A percentile compares a stretch with the other conserved stretches of the same genome.
Conservation (phyloP, 2,113 vertebrate species). For the Genyomyrus donnyi region DNA sequence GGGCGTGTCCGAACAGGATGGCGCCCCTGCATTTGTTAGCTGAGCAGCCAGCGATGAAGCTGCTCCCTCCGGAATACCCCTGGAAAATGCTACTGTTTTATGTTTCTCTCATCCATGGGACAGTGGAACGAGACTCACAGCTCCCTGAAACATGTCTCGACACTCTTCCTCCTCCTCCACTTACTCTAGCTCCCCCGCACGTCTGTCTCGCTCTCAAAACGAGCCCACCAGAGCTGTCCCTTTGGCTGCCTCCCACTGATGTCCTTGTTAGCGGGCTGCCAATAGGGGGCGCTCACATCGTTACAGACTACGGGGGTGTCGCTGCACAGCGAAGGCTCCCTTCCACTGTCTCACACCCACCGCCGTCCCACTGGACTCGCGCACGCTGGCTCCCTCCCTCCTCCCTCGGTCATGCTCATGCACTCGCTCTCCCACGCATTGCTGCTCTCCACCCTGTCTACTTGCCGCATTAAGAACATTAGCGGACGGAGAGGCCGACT, state of each 20-base stretch:
- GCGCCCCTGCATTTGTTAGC: neutral
- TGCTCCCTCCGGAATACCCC: neutral
- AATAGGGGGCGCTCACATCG: neutral
- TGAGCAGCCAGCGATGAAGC: neutral
- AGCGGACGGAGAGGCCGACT: neutral
- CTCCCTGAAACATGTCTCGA: neutral
- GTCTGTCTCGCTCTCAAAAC: slow-evolving; percentile 7
- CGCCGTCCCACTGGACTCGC: neutral
- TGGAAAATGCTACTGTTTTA: neutral
- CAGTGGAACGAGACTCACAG: neutral
- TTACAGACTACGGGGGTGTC: neutral
- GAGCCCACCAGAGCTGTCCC: neutral
- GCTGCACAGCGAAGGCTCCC: neutral
- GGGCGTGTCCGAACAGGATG: neutral
- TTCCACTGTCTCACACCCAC: neutral
- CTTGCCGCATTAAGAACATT: neutral
- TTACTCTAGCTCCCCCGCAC: neutral
- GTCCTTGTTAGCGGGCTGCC: neutral
- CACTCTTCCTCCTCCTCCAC: neutral
- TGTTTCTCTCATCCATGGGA: neutral
- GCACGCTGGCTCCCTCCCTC: neutral
- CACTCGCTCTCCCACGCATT: neutral
- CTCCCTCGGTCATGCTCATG: neutral
- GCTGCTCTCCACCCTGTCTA: neutral
- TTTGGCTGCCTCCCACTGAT: neutral